phyloP scores from a whole-genome alignment of 1,140 invertebrate genomes.

The Aphidius gifuensis region DNA sequence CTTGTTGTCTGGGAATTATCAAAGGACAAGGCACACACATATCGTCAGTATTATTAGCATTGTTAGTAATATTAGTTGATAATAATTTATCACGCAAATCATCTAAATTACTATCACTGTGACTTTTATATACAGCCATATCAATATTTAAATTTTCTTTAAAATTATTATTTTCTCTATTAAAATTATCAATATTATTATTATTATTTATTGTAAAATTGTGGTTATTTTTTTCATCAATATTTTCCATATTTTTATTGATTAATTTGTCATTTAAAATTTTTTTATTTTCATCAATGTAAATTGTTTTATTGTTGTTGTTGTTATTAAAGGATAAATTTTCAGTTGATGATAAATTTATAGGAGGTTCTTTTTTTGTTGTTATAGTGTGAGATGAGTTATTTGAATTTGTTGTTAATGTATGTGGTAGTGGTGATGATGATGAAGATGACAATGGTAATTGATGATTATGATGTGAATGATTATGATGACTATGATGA shows the following conservation, averaged over 20 bases:
- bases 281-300: neutral
- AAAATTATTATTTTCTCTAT: slow-evolving; percentile 7
- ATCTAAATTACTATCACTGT: slow-evolving; percentile 34
- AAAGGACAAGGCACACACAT: slow-evolving; percentile 51
- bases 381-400: neutral
- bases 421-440: neutral
- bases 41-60: slow-evolving; percentile 51
- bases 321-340: slow-evolving; percentile 1
- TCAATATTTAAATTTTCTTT: slow-evolving; percentile 13
- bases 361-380: neutral
- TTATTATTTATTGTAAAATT: neutral
- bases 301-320: neutral
- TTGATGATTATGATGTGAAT: slow-evolving; percentile 15
- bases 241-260: slow-evolving; percentile 3
- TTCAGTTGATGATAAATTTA: neutral
- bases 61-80: slow-evolving; percentile 44
- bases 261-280: slow-evolving; percentile 18
- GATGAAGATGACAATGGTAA: neutral
- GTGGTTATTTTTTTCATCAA: neutral
- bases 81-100: slow-evolving; percentile 24
- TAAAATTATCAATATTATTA: neutral
- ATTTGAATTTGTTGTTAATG: neutral
- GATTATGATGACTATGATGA: slow-evolving; percentile 15
- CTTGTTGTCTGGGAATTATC: slow-evolving; percentile 44
- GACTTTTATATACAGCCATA: slow-evolving; percentile 28